A percentile compares a stretch with the other conserved stretches of the same genome.
Evolutionary conservation across 2,888 invertebrate species (phyloP).

Genomic region (Esperia sulphurella): DNA sequence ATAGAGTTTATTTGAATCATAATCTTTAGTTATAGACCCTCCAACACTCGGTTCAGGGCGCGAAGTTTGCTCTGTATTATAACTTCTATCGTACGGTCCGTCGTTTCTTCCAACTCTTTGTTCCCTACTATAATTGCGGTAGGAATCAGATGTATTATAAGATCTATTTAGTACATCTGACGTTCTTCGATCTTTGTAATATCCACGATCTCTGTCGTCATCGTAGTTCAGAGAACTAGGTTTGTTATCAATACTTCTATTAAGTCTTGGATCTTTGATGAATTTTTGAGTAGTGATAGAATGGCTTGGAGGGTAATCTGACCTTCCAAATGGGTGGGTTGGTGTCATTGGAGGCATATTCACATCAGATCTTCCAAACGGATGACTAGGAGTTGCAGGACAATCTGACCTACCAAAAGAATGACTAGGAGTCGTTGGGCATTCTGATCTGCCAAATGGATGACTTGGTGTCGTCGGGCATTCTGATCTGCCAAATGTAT

Average conservation of each 20-base stretch:
- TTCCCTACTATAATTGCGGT: conserved; percentile 25
- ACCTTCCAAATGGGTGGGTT: conserved; percentile 27
- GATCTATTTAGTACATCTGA: conserved; percentile 24
- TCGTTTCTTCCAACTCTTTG: conserved; percentile 31
- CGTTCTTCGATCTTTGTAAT: conserved; percentile 25
- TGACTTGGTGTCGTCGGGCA: conserved; percentile 40
- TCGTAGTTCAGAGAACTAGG: conserved; percentile 26
- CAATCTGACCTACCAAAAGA: conserved; percentile 40
- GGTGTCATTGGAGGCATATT: conserved; percentile 25
- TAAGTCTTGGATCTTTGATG: conserved; percentile 49
- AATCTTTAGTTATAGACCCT: conserved; percentile 22
- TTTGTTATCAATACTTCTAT: conserved; percentile 46
- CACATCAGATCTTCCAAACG: conserved; percentile 23
- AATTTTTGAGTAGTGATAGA: conserved; percentile 3
- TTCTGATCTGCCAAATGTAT: conserved; percentile 41
- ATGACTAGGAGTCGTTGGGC: conserved; percentile 35
- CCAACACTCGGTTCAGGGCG: conserved; percentile 27
- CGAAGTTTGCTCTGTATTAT: conserved; percentile 22
- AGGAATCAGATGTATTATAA: conserved; percentile 25
- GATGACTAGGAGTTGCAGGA: conserved; percentile 22
- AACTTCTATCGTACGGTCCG: conserved; percentile 27
- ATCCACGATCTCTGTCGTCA: conserved; percentile 30
- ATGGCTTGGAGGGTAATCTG: conserved; percentile 28
- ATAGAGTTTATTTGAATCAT: conserved; percentile 22
- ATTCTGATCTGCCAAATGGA: conserved; percentile 43